phyloP scores from a whole-genome alignment of 2,113 vertebrate genomes.

The Alexandromys fortis region DNA sequence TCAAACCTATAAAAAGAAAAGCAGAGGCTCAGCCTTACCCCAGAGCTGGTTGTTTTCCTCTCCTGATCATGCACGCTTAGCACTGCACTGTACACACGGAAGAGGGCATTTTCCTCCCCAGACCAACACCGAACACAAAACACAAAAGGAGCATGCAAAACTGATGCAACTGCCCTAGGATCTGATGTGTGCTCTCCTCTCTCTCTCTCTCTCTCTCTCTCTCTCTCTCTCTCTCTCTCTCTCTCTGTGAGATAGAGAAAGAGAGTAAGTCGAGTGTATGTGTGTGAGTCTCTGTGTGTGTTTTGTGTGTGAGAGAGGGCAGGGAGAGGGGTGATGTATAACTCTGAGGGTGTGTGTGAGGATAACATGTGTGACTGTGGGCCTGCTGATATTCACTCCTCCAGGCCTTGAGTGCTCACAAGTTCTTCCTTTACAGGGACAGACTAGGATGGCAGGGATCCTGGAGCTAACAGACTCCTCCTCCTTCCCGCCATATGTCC shows the following conservation, averaged over 20 bases:
- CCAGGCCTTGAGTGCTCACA: not conserved
- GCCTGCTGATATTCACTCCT: not conserved
- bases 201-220: not conserved
- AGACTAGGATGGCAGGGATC: not conserved
- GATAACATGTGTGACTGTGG: not conserved
- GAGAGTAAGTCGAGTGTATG: too few relatives aligned
- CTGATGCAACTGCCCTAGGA: too few relatives aligned
- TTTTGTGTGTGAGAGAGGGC: too few relatives aligned
- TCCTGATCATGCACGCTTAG: not conserved
- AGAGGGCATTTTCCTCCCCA: not conserved
- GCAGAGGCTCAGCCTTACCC: slow-evolving; percentile 15
- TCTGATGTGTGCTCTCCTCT: too few relatives aligned
- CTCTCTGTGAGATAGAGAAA: not conserved
- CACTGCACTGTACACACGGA: not conserved
- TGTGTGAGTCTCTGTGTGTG: not conserved
- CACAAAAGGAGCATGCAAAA: not conserved
- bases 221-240: not conserved
- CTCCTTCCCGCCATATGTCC: not conserved
- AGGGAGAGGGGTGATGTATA: too few relatives aligned
- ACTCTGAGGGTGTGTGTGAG: not conserved
- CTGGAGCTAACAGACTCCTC: too few relatives aligned
- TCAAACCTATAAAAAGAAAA: slow-evolving; percentile 69
- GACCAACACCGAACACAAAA: not conserved
- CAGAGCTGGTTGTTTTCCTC: not conserved
- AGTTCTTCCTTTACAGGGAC: not conserved